These are phyloP conservation scores for Dorcus hopei DNA, from an alignment of 2,888 invertebrate species.

Conservation along the genomic window DNA sequence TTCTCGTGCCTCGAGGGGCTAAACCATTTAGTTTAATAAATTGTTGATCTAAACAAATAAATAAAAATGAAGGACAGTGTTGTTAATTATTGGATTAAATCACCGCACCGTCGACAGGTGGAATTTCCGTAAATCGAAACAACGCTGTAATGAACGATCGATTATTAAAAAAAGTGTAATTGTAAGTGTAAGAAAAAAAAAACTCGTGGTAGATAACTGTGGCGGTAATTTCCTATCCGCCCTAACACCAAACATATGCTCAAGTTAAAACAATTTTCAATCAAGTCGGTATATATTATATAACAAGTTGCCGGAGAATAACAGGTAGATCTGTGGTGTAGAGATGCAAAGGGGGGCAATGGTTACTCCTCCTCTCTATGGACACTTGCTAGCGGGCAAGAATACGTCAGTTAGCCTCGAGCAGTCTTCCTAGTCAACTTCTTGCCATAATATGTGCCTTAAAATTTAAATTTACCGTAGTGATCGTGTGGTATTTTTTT, in stretches of 20 bases:
- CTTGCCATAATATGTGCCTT: constrained; percentile 31
- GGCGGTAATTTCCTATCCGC: constrained; percentile 4
- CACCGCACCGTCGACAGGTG: neutral
- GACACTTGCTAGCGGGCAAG: constrained; percentile 47
- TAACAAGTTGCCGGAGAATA: constrained; percentile 38
- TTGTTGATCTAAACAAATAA: no score
- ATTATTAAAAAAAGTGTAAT: neutral
- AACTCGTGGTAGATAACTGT: neutral
- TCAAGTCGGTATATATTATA: constrained; percentile 37
- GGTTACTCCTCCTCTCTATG: constrained; percentile 36
- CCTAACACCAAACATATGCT: constrained; percentile 1
- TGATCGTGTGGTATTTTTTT: constrained; percentile 3
- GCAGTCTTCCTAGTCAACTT: constrained; percentile 45
- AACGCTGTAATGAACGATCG: neutral
- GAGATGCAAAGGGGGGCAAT: constrained; percentile 25
- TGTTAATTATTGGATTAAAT: no score
- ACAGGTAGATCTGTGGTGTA: constrained; percentile 34
- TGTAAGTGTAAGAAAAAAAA: neutral
- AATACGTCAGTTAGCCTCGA: constrained; percentile 47
- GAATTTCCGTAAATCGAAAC: neutral
- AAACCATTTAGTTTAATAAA: no score
- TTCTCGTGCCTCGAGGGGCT: no score
- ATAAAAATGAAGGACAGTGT: no score
- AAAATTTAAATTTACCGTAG: constrained; percentile 9
- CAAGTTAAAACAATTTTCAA: constrained; percentile 23